These are phyloP conservation scores for Callocephalon fimbriatum DNA, from an alignment of 2,113 vertebrate species.

Conservation along the genomic window DNA sequence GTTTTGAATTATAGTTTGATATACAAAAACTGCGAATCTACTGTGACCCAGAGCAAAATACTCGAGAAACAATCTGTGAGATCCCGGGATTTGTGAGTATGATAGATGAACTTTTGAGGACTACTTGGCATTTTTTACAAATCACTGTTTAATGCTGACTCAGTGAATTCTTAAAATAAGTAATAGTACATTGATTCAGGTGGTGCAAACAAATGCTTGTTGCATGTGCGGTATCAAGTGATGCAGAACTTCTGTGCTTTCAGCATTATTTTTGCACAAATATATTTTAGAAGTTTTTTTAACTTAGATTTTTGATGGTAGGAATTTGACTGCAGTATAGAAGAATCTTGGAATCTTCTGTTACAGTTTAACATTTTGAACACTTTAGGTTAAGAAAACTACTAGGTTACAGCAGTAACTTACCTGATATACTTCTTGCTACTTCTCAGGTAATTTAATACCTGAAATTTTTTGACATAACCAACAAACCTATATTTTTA, in stretches of 20 bases:
- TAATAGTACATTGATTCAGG: background rate
- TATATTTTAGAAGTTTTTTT: background rate
- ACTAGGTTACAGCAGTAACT: background rate
- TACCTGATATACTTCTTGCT: background rate
- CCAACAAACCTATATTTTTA: background rate
- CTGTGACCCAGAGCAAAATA: constrained; percentile 96
- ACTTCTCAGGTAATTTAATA: background rate
- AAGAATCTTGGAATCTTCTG: background rate
- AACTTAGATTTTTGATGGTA: background rate
- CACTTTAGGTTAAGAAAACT: background rate
- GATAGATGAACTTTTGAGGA: background rate
- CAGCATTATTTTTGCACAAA: background rate
- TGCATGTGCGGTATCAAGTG: background rate
- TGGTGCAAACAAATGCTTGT: background rate
- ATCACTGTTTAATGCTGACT: background rate
- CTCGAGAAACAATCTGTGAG: constrained; percentile 92
- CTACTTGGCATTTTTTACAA: background rate
- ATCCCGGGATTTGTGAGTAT: constrained; percentile 95
- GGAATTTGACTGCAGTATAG: background rate
- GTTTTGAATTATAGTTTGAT: constrained; percentile 86
- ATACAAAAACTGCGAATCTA: constrained; percentile 96
- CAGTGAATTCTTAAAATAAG: background rate
- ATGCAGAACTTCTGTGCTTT: background rate
- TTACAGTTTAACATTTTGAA: background rate
- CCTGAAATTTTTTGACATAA: background rate